phyloP scores from a whole-genome alignment of 2,113 vertebrate species.

The Cinclus mexicanus region DNA sequence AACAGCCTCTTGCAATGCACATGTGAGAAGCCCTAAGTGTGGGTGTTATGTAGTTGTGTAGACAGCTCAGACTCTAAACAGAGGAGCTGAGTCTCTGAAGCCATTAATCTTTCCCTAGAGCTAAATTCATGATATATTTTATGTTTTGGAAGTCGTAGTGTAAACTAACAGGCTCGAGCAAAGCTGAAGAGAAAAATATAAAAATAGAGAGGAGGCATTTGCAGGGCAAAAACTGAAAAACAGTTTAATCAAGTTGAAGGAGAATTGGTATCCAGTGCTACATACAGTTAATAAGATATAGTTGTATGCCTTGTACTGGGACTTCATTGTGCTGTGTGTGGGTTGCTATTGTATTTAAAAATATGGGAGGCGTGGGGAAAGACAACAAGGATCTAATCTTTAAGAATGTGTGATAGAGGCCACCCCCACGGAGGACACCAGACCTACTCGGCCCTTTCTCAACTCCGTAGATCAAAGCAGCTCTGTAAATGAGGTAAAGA shows the following conservation, averaged over 20 bases:
- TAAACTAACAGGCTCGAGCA: background rate
- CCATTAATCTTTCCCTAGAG: background rate
- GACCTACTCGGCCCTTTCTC: background rate
- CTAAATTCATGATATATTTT: background rate
- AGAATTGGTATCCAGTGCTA: background rate
- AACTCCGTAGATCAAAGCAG: background rate
- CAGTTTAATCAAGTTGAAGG: background rate
- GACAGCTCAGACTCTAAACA: background rate
- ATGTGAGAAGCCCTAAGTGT: background rate
- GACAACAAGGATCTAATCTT: background rate
- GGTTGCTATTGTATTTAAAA: background rate
- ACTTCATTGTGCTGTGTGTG: background rate
- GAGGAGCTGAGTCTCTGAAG: background rate
- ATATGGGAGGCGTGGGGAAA: rapidly evolving
- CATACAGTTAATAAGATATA: background rate
- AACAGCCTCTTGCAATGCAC: background rate
- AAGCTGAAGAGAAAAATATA: background rate
- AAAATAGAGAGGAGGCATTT: background rate
- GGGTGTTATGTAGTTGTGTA: background rate
- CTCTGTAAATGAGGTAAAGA: background rate
- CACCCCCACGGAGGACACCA: background rate
- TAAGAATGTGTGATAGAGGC: background rate
- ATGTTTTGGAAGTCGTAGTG: background rate
- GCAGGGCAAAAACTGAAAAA: background rate
- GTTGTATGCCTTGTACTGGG: background rate